phyloP scores from a whole-genome alignment of 92 coral and sea anemone genomes.

The Actinernus sp. region DNA sequence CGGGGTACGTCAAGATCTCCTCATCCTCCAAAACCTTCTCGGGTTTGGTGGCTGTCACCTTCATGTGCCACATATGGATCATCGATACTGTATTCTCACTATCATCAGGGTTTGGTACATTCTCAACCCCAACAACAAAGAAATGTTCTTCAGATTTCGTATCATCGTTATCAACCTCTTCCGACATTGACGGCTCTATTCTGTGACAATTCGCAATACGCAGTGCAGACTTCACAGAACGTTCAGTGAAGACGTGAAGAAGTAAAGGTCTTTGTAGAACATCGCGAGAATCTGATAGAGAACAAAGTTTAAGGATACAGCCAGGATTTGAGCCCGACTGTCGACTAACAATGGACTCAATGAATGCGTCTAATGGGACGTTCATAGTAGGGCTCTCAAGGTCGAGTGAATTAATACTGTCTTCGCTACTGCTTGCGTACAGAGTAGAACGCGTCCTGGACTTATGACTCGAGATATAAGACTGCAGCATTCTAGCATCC shows the following conservation, averaged over 20 bases:
- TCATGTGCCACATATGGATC: conserved; percentile 92
- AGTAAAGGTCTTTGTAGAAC: conserved; percentile 81
- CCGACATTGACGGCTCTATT: conserved; percentile 18
- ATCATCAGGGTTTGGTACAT: conserved; percentile 33
- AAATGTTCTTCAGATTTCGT: conserved; percentile 80
- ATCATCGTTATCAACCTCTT: conserved; percentile 32
- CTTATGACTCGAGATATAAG: conserved; percentile 88
- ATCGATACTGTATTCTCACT: conserved; percentile 22
- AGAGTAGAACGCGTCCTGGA: conserved; percentile 82
- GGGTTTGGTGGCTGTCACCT: conserved; percentile 79
- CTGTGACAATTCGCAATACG: conserved; percentile 9
- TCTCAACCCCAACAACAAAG: conserved; percentile 83
- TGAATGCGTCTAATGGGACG: conserved; percentile 79
- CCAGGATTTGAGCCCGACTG: conserved; percentile 99
- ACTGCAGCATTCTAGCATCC: conserved; percentile 90
- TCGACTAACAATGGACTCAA: conserved; percentile 95
- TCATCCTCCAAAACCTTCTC: conserved; percentile 63
- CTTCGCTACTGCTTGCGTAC: conserved; percentile 87
- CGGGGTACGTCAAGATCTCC: conserved; percentile 68
- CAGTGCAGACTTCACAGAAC: conserved; percentile 60
- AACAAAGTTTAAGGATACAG: conserved; percentile 89
- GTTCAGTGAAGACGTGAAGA: conserved; percentile 90
- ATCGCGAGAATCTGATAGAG: conserved; percentile 75
- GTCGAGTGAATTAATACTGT: conserved; percentile 68
- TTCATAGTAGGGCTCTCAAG: conserved; percentile 61